phyloP scores from a whole-genome alignment of 2,888 invertebrate genomes.

The Griposia aprilina region DNA sequence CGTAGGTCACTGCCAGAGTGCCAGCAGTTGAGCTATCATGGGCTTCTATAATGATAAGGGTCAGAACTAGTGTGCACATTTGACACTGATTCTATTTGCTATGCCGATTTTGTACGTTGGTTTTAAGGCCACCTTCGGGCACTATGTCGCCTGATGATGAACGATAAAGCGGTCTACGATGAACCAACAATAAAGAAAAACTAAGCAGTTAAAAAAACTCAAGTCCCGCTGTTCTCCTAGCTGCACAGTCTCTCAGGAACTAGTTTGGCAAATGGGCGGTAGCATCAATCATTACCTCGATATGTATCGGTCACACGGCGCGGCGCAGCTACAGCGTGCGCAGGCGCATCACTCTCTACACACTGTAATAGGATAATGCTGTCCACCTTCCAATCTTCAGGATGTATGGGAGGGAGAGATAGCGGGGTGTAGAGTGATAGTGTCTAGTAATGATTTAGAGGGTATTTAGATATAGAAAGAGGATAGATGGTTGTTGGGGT shows the following conservation, averaged over 20 bases:
- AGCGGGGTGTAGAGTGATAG: slow-evolving; percentile 42
- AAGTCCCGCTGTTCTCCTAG: slow-evolving; percentile 29
- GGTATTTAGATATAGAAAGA: slow-evolving; percentile 28
- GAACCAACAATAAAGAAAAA: no score
- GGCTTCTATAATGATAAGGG: no score
- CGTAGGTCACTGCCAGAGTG: no score
- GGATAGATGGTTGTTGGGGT: slow-evolving; percentile 2
- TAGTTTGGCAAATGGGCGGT: slow-evolving; percentile 82
- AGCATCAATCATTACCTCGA: slow-evolving; percentile 86
- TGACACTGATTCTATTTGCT: no score
- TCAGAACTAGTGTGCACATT: no score
- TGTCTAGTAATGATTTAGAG: slow-evolving; percentile 40
- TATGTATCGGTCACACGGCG: slow-evolving; percentile 85
- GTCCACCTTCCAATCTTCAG: slow-evolving; percentile 52
- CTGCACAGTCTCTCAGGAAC: slow-evolving; percentile 67
- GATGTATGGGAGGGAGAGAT: slow-evolving; percentile 49
- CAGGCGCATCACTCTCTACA: slow-evolving; percentile 41
- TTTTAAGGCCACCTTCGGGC: no score
- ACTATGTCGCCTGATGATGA: no score
- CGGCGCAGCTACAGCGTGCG: slow-evolving; percentile 66
- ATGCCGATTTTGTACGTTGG: no score
- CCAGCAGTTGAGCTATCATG: no score
- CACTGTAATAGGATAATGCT: slow-evolving; percentile 40
- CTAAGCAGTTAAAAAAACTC: no score
- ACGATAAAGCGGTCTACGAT: no score